Evolutionary conservation across 2,888 invertebrate genomes (phyloP).

Genomic region (Steinernema carpocapsae): DNA sequence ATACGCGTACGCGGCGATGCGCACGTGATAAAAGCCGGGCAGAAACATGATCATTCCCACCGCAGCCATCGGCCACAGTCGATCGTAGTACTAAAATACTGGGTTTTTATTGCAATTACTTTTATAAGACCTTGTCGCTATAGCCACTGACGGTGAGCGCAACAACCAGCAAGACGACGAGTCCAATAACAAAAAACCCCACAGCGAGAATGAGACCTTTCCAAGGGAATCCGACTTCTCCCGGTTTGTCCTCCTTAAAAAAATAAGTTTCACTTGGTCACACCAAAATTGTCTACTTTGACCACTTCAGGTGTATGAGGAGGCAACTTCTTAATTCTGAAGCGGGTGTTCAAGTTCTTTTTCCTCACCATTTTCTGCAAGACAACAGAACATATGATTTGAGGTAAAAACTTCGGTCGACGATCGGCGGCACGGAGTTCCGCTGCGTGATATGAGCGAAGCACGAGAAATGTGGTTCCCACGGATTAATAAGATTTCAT

Average conservation of each 20-base stretch:
- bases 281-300: not conserved
- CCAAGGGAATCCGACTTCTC: constrained; percentile 76
- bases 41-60: constrained; percentile 87
- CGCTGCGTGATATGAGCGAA: not conserved
- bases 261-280: too few species aligned
- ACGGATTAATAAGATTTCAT: not conserved
- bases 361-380: not conserved
- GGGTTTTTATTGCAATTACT: not conserved
- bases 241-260: constrained; percentile 19
- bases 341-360: not conserved
- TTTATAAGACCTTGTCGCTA: constrained; percentile 73
- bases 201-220: constrained; percentile 82
- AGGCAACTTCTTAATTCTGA: constrained; percentile 11
- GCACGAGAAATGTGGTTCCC: not conserved
- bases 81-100: constrained; percentile 78
- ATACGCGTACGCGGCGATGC: constrained; percentile 85
- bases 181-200: constrained; percentile 81
- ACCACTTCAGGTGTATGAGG: not conserved
- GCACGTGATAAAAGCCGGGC: constrained; percentile 87
- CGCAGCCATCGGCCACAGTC: constrained; percentile 87
- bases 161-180: constrained; percentile 79
- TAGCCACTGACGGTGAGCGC: constrained; percentile 82
- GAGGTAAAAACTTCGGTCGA: not conserved
- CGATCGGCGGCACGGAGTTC: not conserved
- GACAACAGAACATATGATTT: not conserved